Evolutionary conservation across 2,113 vertebrate species (phyloP), one percentile per base, ranked within the genome.

Genomic region (Catharus fuscescens): DNA sequence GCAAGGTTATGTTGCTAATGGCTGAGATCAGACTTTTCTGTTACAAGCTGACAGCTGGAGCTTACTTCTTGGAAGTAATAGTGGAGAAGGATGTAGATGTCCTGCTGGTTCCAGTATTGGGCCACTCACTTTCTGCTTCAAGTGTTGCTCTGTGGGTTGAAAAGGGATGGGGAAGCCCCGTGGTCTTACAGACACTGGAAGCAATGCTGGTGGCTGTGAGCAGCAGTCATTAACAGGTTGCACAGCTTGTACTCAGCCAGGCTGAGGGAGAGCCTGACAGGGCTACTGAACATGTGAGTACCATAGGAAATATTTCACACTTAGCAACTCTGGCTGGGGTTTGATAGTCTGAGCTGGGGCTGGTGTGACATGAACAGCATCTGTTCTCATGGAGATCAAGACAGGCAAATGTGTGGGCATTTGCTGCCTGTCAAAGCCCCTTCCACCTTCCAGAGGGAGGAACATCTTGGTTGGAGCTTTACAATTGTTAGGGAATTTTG

Each of bases 311-410:
- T 88, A 74, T 23, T 59, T 81, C 65, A 59, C 61, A 18, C 53
- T 78, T 91, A 72, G 66, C 70, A 90, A 25, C 18, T 48, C 69
- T 54, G 72, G 7, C 47, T 47, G 50, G 70, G 25, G 15, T 59
- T 92, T 78, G 69, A 89, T 38, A 34, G 38, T 42, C 32, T 91
- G 65, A 84, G 44, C 90, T 80, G 69, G 80, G 42, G 60, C 76
- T 94, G 85, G 79, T 57, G 53, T 72, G 88, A 88, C 70, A 23
- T 0, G 0, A 80, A 53, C 16, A 57, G 70, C 28, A 4, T 52
- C 62, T 80, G 28, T 88, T 80, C 77, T 91, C 8, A 9, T 13
- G 45, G 74, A 80, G 14, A 90, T 65, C 34, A 62, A 59, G 56
- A 53, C 15, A 73, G 45, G 52, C 34, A 74, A 90, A 69, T 28